phyloP scores from a whole-genome alignment of 2,888 invertebrate species.

The Octonoba sinensis region DNA sequence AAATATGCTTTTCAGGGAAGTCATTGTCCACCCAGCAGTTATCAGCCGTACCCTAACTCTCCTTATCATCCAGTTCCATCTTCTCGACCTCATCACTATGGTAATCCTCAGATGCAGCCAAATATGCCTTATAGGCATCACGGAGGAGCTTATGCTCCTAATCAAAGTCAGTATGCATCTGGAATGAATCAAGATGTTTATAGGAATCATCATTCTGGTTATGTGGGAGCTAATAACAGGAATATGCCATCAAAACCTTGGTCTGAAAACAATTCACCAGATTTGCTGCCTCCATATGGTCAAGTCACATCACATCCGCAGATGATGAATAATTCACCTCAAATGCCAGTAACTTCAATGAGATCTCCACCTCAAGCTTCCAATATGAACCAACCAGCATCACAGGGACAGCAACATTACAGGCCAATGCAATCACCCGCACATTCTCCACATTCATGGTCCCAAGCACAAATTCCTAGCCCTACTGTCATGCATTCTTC shows the following conservation, averaged over 20 bases:
- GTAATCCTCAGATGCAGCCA: slow-evolving; percentile 62
- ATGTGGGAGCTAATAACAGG: slow-evolving; percentile 34
- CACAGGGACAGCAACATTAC: slow-evolving; percentile 53
- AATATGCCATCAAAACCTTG: slow-evolving; percentile 37
- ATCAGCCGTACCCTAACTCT: slow-evolving; percentile 51
- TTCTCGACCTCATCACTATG: slow-evolving; percentile 52
- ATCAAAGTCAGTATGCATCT: slow-evolving; percentile 49
- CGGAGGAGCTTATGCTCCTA: slow-evolving; percentile 52
- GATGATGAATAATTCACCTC: slow-evolving; percentile 48
- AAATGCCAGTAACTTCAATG: slow-evolving; percentile 58
- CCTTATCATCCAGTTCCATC: slow-evolving; percentile 58
- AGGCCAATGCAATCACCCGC: slow-evolving; percentile 58
- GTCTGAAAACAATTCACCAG: slow-evolving; percentile 42
- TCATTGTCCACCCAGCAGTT: slow-evolving; percentile 60
- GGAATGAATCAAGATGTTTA: slow-evolving; percentile 59
- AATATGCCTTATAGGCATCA: slow-evolving; percentile 61
- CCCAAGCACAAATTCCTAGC: slow-evolving; percentile 65
- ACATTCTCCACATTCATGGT: slow-evolving; percentile 66
- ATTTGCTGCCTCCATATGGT: slow-evolving; percentile 53
- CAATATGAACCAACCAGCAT: slow-evolving; percentile 44
- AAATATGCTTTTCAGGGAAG: slow-evolving; percentile 43
- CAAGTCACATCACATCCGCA: slow-evolving; percentile 49
- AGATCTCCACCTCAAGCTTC: slow-evolving; percentile 65
- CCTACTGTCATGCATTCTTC: slow-evolving; percentile 62
- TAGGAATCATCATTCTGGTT: slow-evolving; percentile 48